A percentile compares a stretch with the other conserved stretches of the same genome.
These are phyloP conservation scores for Chelon auratus DNA, from an alignment of 2,797 vertebrate genomes.

Conservation along the genomic window DNA sequence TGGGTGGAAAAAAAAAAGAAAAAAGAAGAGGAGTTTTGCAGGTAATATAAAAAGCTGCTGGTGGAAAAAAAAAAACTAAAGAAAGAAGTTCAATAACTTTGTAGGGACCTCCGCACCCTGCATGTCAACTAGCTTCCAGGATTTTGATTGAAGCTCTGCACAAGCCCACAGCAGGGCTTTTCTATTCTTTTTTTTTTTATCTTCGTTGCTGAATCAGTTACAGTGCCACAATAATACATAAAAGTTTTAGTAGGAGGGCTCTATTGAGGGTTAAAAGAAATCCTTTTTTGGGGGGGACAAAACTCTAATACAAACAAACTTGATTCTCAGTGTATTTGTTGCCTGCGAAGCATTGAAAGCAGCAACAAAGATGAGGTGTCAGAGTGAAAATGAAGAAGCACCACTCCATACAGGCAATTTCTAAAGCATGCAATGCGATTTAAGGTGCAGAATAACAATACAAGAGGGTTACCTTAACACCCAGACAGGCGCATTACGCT, in stretches of 20 bases:
- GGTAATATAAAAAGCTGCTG: constrained; percentile 66
- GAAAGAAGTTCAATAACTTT: constrained; percentile 77
- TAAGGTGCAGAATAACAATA: constrained; percentile 57
- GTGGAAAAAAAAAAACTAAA: constrained; percentile 24
- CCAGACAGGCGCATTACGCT: constrained; percentile 35
- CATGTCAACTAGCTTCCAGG: constrained; percentile 76
- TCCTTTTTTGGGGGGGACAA: constrained; percentile 25
- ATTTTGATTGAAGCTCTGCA: constrained; percentile 74
- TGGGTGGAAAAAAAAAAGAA: background rate
- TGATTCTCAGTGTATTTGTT: constrained; percentile 49
- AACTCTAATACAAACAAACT: constrained; percentile 64
- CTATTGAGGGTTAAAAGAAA: constrained; percentile 45
- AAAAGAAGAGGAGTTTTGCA: constrained; percentile 50
- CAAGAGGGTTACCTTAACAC: constrained; percentile 46
- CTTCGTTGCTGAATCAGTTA: constrained; percentile 68
- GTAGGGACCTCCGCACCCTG: constrained; percentile 67
- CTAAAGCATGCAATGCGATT: constrained; percentile 57
- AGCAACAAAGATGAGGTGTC: constrained; percentile 62
- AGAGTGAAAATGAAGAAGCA: constrained; percentile 63
- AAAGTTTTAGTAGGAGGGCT: constrained; percentile 60
- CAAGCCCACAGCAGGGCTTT: constrained; percentile 66
- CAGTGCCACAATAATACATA: constrained; percentile 71
- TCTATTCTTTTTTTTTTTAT: constrained; percentile 48
- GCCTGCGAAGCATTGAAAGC: constrained; percentile 47
- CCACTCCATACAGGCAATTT: constrained; percentile 51